Conservation (phyloP, 1,140 invertebrate genomes). For the Portunus trituberculatus region DNA sequence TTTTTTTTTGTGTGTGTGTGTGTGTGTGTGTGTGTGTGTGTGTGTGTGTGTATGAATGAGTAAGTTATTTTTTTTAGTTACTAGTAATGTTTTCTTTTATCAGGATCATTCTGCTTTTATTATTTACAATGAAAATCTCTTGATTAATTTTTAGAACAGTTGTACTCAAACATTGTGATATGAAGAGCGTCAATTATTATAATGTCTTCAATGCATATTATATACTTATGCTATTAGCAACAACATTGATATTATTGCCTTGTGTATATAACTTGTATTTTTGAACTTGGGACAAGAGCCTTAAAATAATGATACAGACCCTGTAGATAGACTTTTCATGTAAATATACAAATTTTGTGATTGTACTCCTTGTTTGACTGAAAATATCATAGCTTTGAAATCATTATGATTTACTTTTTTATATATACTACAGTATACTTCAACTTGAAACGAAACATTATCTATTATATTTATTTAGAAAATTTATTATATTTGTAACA, state of each 20-base stretch:
- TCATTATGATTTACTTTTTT: background rate
- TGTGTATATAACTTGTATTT: slow-evolving; percentile 74
- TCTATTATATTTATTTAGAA: background rate
- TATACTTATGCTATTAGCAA: slow-evolving; percentile 65
- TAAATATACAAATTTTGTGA: slow-evolving; percentile 76
- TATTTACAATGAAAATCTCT: slow-evolving; percentile 46
- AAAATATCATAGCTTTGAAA: slow-evolving; percentile 37
- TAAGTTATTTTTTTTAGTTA: background rate
- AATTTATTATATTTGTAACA: background rate
- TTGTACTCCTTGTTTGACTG: slow-evolving; percentile 71
- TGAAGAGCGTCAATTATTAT: slow-evolving; percentile 59
- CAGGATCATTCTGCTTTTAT: slow-evolving; percentile 49
- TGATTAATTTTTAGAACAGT: slow-evolving; percentile 46
- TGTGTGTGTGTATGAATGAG: too few relatives aligned
- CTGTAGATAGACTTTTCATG: slow-evolving; percentile 71
- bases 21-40: too few relatives aligned
- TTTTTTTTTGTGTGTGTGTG: slow-evolving; percentile 27
- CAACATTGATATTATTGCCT: slow-evolving; percentile 72
- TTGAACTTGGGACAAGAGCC: slow-evolving; percentile 73
- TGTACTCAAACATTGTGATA: slow-evolving; percentile 70
- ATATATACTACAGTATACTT: background rate
- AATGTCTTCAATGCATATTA: slow-evolving; percentile 35
- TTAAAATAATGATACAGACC: slow-evolving; percentile 69
- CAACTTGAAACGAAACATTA: background rate
- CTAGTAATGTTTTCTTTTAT: background rate